Conservation (phyloP, 2,888 invertebrate species). For the Clistopyga incitator region DNA sequence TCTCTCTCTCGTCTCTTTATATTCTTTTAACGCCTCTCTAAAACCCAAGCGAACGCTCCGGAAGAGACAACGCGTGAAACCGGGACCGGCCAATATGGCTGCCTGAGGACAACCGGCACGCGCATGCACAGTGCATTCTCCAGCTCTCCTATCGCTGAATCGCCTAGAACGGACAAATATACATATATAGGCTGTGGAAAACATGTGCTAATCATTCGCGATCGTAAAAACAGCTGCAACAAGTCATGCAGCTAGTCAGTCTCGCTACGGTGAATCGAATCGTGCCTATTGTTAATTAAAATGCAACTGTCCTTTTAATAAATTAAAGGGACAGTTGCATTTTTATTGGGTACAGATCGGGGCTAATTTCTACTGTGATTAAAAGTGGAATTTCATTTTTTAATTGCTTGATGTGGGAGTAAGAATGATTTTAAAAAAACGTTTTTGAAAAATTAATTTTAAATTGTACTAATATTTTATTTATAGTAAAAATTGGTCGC, state of each 20-base stretch:
- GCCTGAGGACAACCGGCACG: constrained; percentile 61
- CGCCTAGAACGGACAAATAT: constrained; percentile 9
- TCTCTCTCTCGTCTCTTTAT: neutral
- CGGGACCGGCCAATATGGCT: constrained; percentile 66
- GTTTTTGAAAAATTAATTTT: too few species aligned
- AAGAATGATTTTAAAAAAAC: too few species aligned
- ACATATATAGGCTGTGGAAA: neutral
- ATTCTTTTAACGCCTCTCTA: constrained; percentile 41
- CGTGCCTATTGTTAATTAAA: constrained; percentile 1
- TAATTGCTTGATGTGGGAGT: too few species aligned
- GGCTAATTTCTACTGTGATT: neutral
- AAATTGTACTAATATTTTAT: too few species aligned
- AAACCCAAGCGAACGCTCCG: constrained; percentile 50
- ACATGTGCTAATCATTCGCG: constrained; percentile 21
- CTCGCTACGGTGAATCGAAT: neutral
- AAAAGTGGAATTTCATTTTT: too few species aligned
- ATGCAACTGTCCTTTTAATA: too few species aligned
- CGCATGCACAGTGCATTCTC: constrained; percentile 62
- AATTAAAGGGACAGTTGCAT: neutral
- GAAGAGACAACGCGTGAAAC: constrained; percentile 62
- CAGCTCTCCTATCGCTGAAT: constrained; percentile 20
- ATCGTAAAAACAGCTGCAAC: neutral
- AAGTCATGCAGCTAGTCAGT: neutral
- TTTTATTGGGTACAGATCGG: neutral
- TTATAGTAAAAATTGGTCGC: too few species aligned